Base-by-base conservation (phyloP, 2,113 vertebrate genomes). In the Nothocercus nigrocapillus region DNA sequence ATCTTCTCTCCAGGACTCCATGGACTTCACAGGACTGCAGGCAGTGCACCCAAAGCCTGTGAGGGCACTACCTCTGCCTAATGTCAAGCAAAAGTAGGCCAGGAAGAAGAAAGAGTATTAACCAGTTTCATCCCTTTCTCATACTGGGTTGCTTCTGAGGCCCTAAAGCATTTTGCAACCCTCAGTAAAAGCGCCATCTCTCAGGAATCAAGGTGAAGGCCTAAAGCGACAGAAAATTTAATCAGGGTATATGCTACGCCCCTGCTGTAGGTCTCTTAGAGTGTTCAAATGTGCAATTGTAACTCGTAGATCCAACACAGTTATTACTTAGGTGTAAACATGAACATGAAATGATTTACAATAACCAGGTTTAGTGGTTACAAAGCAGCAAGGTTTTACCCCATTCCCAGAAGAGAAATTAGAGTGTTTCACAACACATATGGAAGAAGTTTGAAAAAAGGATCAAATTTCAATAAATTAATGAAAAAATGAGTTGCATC, bases 261-360 rank as follows among this genome's bases (percentile, higher is more conserved):
- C 45, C 45, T 34, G 10, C 9, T 24, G 25, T 25, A 18, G 21
- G 25, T 38, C 30, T 74, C 54, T 30, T 0, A 0, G 2, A 73
- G 61, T 49, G 27, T 82, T 85, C 70, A 69, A n/a, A 64, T 47
- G 25, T 25, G 18, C 22, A 68, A 19, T 68, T 30, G 11, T 15
- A 68, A 32, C 44, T 86, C 20, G n/a, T 89, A 59, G n/a, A 47
- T 42, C 5, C 6, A 74, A 44, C 47, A 51, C 27, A 56, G 17
- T 32, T 49, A n/a, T 61, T 36, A 25, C 73, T 64, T 64, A 25
- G 51, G 77, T 82, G 51, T 3, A 44, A 62, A 58, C 6, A 27
- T n/a, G 20, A 63, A 40, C 14, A 70, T 62, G 22, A 76, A 58
- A 28, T 0, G 30, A 32, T 32, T 56, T 64, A 36, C 8, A 59